Evolutionary conservation across 64 coral and sea anemone species (phyloP), one percentile per base, ranked within the genome.

Genomic region (Montipora capricornis): DNA sequence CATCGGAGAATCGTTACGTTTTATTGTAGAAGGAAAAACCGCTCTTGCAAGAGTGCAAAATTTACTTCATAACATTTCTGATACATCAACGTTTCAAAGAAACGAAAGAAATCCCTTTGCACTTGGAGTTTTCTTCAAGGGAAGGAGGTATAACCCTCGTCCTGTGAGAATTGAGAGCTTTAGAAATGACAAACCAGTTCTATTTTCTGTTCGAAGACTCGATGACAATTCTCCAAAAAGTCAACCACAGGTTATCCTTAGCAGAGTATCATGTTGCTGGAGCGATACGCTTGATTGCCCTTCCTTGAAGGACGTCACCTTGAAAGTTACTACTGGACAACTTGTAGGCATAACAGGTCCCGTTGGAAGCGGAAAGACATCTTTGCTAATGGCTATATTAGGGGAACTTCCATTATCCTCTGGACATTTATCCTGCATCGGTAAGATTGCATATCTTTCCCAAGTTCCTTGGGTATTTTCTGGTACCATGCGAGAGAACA

Each of bases 391-490:
- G 81, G 20, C 73, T 24, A 68, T 95, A 10, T 60, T 95, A 9
- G 89, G 89, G 12, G 94, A 95, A 80, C 14, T 95, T 13, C 87
- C 93, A 24, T 22, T 90, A 9, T 84, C 47, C 0, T 76, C 68
- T 2, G 93, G 93, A 8, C 47, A 17, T n/a, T 48, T 78, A 0
- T 68, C n/a, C 49, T 59, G 67, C 20, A 62, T 11, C 14, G 93
- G 93, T n/a, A 90, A 49, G 59, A 90, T 84, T 1, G 78, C 93
- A 68, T 94, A 77, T 46, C 71, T 74, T 7, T 60, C 64, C 74
- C 93, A 94, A 90, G 46, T 22, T 13, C 93, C 93, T n/a, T 94
- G 93, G 93, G 68, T 94, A 2, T 94, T 77, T 66, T 90, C 93
- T 19, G 93, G 93, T 7, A 94, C 93, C 19, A 51, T 94, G 17